Conservation (phyloP, 35 echinoderm and acorn worm genomes). For the Strongylocentrotus purpuratus region DNA sequence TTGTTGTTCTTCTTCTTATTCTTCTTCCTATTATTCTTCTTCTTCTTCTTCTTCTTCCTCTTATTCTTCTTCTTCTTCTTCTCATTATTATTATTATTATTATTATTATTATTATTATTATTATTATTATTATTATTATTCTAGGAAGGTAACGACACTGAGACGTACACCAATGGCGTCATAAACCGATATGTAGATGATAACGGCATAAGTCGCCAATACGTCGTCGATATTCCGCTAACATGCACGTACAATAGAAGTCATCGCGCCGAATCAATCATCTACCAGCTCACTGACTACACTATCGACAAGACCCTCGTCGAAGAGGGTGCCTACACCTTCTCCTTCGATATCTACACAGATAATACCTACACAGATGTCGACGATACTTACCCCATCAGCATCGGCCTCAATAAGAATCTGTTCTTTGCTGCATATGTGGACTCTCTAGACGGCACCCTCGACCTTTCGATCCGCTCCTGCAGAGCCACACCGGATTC, state of each 20-base stretch:
- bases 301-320: not conserved
- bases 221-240: constrained; percentile 2
- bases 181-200: not conserved
- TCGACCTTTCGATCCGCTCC: constrained; percentile 19
- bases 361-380: not conserved
- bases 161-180: constrained; percentile 25
- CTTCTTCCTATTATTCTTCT: no score
- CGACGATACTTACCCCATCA: no score
- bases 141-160: not conserved
- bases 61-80: no score
- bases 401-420: not conserved
- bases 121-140: no score
- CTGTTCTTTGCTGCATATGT: constrained; percentile 35
- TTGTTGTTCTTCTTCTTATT: no score
- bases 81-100: no score
- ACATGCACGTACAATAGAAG: not conserved
- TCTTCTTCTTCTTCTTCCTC: no score
- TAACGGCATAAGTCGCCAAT: not conserved
- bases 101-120: no score
- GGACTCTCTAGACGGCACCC: not conserved
- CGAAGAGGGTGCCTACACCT: not conserved
- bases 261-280: not conserved
- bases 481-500: not conserved
- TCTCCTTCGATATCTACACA: constrained; percentile 20
- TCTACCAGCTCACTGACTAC: constrained; percentile 36